Evolutionary conservation across 1,140 invertebrate genomes (phyloP), one percentile per base, ranked within the genome.

Genomic region (Diplogasteroides magnus): DNA sequence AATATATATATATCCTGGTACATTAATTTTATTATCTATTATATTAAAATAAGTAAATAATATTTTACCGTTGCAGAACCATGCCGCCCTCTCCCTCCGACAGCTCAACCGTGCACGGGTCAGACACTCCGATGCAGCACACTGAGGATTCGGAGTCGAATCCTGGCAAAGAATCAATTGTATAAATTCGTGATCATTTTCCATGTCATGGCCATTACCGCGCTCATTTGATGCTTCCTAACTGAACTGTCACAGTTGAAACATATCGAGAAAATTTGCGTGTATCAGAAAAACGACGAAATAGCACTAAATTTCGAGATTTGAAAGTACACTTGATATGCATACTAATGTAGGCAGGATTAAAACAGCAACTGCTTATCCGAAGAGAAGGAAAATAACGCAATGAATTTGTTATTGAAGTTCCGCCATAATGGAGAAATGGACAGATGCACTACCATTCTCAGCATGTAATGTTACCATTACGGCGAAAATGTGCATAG

Each of bases 41-140:
- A n/a, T n/a, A n/a, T n/a, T n/a, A n/a, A n/a, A n/a, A n/a, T n/a
- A n/a, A n/a, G n/a, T n/a, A n/a, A n/a, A n/a, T n/a, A n/a, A n/a
- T n/a, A 27, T 60, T 11, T 60, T 66, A 66, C 64, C 64, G 31
- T 2, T 48, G 58, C 1, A 68, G 26, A 58, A 48, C 31, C 1
- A 61, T 25, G 2, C 48, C 60, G 64, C 77, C 77, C 57, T 77
- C 75, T 29, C 77, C 77, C 28, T 75, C 70, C 28, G 67, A 29
- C 25, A 74, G 14, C 1, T 67, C 56, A n/a, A 71, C 63, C 0
- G 70, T 31, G 48, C 77, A 78, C 6, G 77, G 77, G 67, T 78
- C 77, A 27, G 56, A 37, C 14, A 72, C 62, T 69, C 79, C 80
- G 1, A 81, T 81, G 57, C 80, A 82, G 62, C 80, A 82, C 56